A percentile compares a stretch with the other conserved stretches of the same genome.
phyloP scores from a whole-genome alignment of 2,113 vertebrate species.

The Dicrurus megarhynchus region DNA sequence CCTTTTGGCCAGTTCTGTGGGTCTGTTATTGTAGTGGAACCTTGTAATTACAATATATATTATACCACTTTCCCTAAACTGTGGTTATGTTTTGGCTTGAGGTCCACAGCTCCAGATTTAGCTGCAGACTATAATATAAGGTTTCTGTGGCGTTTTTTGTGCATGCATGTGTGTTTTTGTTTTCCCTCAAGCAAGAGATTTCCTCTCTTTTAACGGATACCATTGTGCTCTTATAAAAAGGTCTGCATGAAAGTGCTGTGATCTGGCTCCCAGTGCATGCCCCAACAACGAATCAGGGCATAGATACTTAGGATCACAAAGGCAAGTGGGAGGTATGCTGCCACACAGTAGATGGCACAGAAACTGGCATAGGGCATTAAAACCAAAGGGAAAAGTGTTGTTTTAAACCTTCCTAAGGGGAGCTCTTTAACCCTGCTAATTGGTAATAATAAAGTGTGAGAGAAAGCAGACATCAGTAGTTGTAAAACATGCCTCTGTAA shows the following conservation, averaged over 20 bases:
- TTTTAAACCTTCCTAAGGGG: slow-evolving; percentile 54
- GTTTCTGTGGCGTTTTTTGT: not conserved
- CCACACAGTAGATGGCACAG: slow-evolving; percentile 14
- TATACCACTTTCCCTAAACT: not conserved
- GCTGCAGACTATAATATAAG: not conserved
- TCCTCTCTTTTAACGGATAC: not conserved
- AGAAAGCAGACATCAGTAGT: slow-evolving; percentile 19
- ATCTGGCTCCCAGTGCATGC: slow-evolving; percentile 16
- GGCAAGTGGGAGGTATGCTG: slow-evolving; percentile 21
- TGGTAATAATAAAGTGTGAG: slow-evolving; percentile 59
- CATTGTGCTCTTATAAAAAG: not conserved
- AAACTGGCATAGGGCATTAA: slow-evolving; percentile 6
- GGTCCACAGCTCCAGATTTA: not conserved
- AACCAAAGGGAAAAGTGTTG: slow-evolving; percentile 38
- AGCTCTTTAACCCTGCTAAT: slow-evolving; percentile 59
- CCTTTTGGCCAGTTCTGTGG: not conserved
- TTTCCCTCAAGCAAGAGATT: not conserved
- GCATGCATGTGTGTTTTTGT: accelerated
- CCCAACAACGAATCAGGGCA: slow-evolving; percentile 11
- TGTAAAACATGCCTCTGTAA: slow-evolving; percentile 22
- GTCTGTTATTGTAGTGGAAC: not conserved
- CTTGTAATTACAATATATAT: not conserved
- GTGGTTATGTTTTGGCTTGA: not conserved
- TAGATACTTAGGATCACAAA: slow-evolving; percentile 32
- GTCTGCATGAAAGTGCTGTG: slow-evolving; percentile 26